phyloP scores from a whole-genome alignment of 2,888 invertebrate genomes.

The Tetanocera ferruginea region DNA sequence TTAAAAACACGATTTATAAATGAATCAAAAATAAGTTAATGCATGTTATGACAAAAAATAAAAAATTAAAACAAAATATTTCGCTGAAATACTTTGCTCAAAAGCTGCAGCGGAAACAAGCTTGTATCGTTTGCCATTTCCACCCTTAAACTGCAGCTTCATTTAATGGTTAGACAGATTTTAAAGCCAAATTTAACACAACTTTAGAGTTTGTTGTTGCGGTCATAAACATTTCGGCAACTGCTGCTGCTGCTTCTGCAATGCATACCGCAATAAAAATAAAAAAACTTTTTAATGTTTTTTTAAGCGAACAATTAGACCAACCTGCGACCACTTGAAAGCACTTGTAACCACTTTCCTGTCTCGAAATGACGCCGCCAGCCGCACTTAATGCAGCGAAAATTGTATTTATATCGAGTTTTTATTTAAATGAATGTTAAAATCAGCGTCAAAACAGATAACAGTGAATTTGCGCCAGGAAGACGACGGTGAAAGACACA shows the following conservation, averaged over 20 bases:
- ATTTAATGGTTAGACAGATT: no score
- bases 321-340: conserved; percentile 12
- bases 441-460: conserved; percentile 30
- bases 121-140: neutral
- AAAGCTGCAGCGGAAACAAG: no score
- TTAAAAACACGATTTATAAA: no score
- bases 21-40: no score
- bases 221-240: neutral
- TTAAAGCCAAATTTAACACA: neutral
- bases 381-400: conserved; percentile 23
- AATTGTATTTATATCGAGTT: conserved; percentile 44
- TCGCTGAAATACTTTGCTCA: no score
- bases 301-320: conserved; percentile 29
- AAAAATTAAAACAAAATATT: no score
- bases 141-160: neutral
- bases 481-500: neutral
- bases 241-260: neutral
- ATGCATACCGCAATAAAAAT: neutral
- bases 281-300: conserved; percentile 18
- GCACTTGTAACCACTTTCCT: conserved; percentile 8
- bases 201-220: neutral
- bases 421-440: conserved; percentile 38
- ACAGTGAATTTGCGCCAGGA: conserved; percentile 9
- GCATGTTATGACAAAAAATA: no score
- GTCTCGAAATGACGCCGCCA: neutral